Percentiles rank a stretch among this genome's conserved stretches.
Evolutionary conservation across 1,140 invertebrate genomes (phyloP).

Genomic region (Lasioglossum baleicum): DNA sequence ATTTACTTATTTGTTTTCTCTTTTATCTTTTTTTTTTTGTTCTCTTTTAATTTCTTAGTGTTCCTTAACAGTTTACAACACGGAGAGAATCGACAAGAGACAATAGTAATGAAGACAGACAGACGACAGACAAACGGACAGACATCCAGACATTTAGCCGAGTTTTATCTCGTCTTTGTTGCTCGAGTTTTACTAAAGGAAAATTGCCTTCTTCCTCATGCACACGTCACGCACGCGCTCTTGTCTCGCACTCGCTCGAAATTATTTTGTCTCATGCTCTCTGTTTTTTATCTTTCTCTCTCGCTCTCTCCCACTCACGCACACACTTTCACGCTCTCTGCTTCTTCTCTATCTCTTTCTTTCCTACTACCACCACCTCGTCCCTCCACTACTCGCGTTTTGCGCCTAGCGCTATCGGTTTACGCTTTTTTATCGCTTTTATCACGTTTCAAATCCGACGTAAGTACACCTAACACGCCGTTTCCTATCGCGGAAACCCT

Average conservation of each 20-base stretch:
- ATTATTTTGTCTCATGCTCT: too few relatives aligned
- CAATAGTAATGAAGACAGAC: conserved; percentile 73
- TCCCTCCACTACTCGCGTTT: too few relatives aligned
- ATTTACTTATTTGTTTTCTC: conserved; percentile 34
- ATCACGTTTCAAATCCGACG: too few relatives aligned
- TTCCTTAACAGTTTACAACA: conserved; percentile 74
- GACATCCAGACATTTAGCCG: conserved; percentile 76
- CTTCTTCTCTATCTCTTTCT: not conserved
- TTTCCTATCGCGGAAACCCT: too few relatives aligned
- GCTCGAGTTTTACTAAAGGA: conserved; percentile 12
- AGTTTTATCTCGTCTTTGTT: conserved; percentile 50
- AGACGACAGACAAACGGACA: conserved; percentile 70
- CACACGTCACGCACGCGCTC: conserved; percentile 4
- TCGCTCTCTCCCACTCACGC: too few relatives aligned
- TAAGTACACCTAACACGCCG: too few relatives aligned
- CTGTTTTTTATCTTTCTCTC: too few relatives aligned
- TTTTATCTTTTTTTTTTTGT: conserved; percentile 4
- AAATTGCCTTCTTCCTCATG: not conserved
- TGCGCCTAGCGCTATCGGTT: too few relatives aligned
- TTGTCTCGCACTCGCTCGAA: not conserved
- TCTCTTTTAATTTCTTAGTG: conserved; percentile 17
- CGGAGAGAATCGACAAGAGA: conserved; percentile 75
- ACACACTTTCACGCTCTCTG: too few relatives aligned
- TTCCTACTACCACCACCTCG: not conserved
- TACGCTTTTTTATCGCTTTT: too few relatives aligned